phyloP scores from a whole-genome alignment of 2,888 invertebrate species.

The Aspidiotus rigidus region DNA sequence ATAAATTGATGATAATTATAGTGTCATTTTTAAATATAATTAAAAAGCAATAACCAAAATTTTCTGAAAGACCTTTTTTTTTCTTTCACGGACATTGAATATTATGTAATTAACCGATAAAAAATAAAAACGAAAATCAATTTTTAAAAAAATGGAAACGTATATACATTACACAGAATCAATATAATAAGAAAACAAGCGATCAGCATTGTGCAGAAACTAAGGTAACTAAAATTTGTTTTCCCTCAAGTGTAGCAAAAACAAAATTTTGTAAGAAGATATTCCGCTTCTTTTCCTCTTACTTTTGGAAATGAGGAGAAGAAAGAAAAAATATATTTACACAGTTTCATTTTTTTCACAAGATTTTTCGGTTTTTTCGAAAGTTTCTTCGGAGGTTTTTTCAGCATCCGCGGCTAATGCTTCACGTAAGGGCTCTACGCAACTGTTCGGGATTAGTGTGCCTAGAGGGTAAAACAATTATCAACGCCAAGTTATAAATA shows the following conservation, averaged over 20 bases:
- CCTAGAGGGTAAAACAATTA: slow-evolving; percentile 47
- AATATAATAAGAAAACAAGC: slow-evolving; percentile 11
- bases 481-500: no score
- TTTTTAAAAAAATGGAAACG: background rate
- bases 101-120: no score
- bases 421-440: slow-evolving; percentile 66
- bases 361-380: background rate
- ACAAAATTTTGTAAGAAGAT: background rate
- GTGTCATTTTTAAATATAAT: slow-evolving; percentile 5
- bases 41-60: slow-evolving; percentile 21
- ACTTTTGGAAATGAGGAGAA: background rate
- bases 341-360: background rate
- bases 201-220: slow-evolving; percentile 25
- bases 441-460: slow-evolving; percentile 80
- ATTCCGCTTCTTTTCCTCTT: no score
- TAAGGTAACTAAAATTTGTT: slow-evolving; percentile 29
- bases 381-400: slow-evolving; percentile 36
- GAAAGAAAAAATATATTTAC: background rate
- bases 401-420: slow-evolving; percentile 74
- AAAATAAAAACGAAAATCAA: background rate
- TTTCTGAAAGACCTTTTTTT: slow-evolving; percentile 9
- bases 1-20: background rate
- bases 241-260: background rate
- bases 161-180: background rate
- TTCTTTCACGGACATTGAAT: background rate